These are phyloP conservation scores for Montifringilla adamsi DNA, from an alignment of 2,113 vertebrate genomes.

Conservation along the genomic window DNA sequence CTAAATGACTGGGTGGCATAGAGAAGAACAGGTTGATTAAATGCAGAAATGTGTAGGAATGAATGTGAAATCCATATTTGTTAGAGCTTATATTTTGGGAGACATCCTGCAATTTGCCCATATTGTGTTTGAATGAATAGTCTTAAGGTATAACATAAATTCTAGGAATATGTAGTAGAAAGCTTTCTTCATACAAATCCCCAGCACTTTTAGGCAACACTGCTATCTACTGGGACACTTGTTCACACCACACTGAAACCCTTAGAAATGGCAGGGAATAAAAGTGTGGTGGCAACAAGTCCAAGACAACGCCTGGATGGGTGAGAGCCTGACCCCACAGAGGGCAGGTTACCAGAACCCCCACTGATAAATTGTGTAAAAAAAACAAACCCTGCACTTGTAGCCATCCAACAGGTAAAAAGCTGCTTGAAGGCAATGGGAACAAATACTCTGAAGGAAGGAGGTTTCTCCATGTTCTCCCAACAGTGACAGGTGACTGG, in stretches of 20 bases:
- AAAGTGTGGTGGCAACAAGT: neutral
- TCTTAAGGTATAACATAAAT: neutral
- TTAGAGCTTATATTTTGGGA: neutral
- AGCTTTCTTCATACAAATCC: neutral
- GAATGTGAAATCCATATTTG: neutral
- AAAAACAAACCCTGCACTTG: neutral
- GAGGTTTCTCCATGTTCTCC: neutral
- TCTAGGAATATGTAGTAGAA: neutral
- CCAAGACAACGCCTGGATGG: neutral
- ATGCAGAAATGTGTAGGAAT: neutral
- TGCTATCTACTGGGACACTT: neutral
- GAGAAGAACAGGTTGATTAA: neutral
- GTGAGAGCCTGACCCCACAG: neutral
- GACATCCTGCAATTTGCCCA: constrained; percentile 7
- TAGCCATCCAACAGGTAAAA: neutral
- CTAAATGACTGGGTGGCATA: neutral
- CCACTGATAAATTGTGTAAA: neutral
- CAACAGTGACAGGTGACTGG: neutral
- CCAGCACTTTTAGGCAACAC: neutral
- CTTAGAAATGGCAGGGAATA: neutral
- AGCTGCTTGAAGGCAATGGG: neutral
- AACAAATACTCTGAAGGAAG: neutral
- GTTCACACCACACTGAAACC: neutral
- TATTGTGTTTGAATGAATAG: constrained; percentile 11
- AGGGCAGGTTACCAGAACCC: neutral